phyloP scores from a whole-genome alignment of 2,113 vertebrate genomes.

The Dryoscopus gambensis region DNA sequence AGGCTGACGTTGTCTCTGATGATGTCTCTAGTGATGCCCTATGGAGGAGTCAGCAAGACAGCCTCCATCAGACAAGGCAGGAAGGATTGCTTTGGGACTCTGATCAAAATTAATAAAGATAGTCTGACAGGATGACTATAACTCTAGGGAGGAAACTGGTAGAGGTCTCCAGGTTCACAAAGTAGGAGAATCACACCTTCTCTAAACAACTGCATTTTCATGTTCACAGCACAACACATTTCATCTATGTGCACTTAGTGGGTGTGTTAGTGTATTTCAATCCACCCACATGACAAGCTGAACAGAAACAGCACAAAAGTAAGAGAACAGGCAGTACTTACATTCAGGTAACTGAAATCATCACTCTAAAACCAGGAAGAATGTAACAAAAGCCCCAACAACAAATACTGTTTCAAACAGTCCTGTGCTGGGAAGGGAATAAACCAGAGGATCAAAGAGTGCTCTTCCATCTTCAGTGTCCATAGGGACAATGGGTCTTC shows the following conservation, averaged over 20 bases:
- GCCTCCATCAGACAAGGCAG: not conserved
- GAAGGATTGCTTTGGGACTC: not conserved
- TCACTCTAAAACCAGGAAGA: constrained; percentile 27
- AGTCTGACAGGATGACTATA: not conserved
- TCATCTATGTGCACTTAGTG: constrained; percentile 56
- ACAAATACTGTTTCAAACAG: not conserved
- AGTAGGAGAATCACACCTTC: constrained; percentile 19
- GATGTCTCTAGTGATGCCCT: not conserved
- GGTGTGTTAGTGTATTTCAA: constrained; percentile 57
- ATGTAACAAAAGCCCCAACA: not conserved
- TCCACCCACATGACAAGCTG: constrained; percentile 56
- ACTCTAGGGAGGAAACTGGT: not conserved
- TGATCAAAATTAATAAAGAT: not conserved
- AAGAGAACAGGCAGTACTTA: constrained; percentile 65
- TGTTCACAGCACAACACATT: constrained; percentile 49
- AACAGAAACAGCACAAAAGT: constrained; percentile 64
- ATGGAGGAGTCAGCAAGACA: not conserved
- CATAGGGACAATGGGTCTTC: not conserved
- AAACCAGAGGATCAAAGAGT: not conserved
- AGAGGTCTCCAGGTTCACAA: constrained; percentile 6
- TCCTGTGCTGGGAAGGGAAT: not conserved
- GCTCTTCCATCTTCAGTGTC: not conserved
- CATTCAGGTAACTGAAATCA: constrained; percentile 48
- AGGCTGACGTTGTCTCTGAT: not conserved
- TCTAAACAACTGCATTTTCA: constrained; percentile 58